Evolutionary conservation across 1,140 invertebrate species (phyloP).

Genomic region (Drosophila cardini): DNA sequence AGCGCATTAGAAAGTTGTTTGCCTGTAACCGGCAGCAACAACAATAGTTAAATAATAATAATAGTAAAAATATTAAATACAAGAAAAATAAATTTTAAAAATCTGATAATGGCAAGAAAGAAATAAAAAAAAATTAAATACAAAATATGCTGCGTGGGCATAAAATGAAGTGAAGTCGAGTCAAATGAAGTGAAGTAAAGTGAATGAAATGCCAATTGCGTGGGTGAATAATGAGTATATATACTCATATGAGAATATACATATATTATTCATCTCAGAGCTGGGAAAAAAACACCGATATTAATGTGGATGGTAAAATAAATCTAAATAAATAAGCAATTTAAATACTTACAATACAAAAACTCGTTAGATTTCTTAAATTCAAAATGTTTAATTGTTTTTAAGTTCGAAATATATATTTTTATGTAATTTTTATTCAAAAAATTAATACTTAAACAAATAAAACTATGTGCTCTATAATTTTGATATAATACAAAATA

Average conservation of each 20-base stretch:
- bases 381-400: too few species aligned
- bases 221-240: conserved; percentile 33
- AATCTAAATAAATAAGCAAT: too few species aligned
- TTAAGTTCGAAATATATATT: too few species aligned
- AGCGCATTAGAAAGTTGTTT: conserved; percentile 36
- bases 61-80: background rate
- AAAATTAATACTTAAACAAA: too few species aligned
- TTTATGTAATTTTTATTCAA: too few species aligned
- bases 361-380: too few species aligned
- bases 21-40: background rate
- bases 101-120: conserved; percentile 10
- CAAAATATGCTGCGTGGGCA: conserved; percentile 1
- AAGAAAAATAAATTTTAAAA: background rate
- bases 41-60: background rate
- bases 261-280: too few species aligned
- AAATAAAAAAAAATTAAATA: conserved; percentile 50
- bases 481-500: too few species aligned
- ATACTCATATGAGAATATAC: background rate
- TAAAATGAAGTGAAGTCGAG: conserved; percentile 46
- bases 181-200: conserved; percentile 41
- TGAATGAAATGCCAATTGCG: conserved; percentile 46
- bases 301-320: too few species aligned
- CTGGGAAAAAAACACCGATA: too few species aligned
- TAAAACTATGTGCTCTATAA: too few species aligned
- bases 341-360: too few species aligned